Percentiles rank a stretch among this genome's conserved stretches.
phyloP scores from a whole-genome alignment of 2,113 vertebrate species.

The Bubo scandiacus region DNA sequence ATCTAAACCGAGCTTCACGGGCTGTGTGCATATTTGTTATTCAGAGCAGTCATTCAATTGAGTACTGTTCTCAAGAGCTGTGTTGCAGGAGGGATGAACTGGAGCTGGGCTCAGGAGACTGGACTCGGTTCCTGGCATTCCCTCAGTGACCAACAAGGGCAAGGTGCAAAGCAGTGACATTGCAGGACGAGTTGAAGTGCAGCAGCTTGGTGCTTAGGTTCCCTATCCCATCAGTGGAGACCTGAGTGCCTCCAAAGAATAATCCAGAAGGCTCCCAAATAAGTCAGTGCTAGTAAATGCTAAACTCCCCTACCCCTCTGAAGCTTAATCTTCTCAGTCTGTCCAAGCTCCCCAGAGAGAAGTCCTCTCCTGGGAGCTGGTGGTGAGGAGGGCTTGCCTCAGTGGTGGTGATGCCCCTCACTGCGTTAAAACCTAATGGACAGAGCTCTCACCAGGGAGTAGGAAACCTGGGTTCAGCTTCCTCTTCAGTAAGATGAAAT shows the following conservation, averaged over 20 bases:
- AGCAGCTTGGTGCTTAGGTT: neutral
- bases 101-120: neutral
- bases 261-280: neutral
- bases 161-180: neutral
- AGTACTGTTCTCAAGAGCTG: neutral
- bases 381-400: neutral
- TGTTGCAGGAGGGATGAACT: neutral
- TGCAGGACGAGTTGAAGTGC: neutral
- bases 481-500: neutral
- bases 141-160: fast-evolving
- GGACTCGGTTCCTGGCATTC: neutral
- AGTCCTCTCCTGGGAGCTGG: neutral
- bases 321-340: neutral
- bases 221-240: neutral
- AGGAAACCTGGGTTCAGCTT: neutral
- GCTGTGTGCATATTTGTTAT: neutral
- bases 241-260: neutral
- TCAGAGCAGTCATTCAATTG: neutral
- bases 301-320: neutral
- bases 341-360: neutral
- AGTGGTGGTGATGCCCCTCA: neutral
- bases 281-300: neutral
- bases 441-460: neutral
- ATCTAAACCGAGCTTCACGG: neutral
- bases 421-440: neutral